Conservation (phyloP, 1,140 invertebrate genomes). For the Thereuonema tuberculata region DNA sequence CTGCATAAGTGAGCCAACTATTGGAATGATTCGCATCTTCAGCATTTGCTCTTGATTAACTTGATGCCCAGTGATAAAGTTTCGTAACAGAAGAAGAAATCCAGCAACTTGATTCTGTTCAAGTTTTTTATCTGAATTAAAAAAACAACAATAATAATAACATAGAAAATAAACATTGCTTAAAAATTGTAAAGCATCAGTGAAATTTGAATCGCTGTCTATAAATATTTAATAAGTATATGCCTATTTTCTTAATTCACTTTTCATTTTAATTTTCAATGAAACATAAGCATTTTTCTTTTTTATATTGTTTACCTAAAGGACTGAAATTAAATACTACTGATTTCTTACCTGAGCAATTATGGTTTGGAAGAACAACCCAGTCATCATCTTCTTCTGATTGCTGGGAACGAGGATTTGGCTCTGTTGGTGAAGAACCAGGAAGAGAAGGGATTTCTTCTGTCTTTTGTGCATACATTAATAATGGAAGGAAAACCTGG, state of each 20-base stretch:
- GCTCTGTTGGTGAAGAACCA: slow-evolving; percentile 4
- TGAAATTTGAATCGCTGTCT: too few species aligned
- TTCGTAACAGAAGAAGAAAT: slow-evolving; percentile 43
- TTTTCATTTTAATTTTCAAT: background rate
- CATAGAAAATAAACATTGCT: background rate
- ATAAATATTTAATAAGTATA: too few species aligned
- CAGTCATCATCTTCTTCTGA: slow-evolving; percentile 37
- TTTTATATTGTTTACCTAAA: too few species aligned
- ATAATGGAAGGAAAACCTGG: slow-evolving; percentile 42
- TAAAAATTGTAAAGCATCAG: too few species aligned
- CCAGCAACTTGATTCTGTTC: slow-evolving; percentile 46
- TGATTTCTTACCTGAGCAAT: background rate
- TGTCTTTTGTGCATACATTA: slow-evolving; percentile 32
- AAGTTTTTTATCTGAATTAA: slow-evolving; percentile 37
- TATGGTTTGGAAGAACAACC: slow-evolving; percentile 39
- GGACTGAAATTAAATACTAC: too few species aligned
- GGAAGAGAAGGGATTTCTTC: too few species aligned
- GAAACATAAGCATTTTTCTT: background rate
- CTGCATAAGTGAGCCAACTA: slow-evolving; percentile 41
- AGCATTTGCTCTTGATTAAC: slow-evolving; percentile 45
- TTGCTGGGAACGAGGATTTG: background rate
- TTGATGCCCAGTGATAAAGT: slow-evolving; percentile 39
- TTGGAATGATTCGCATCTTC: slow-evolving; percentile 39
- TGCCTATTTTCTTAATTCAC: too few species aligned
- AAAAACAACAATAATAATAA: background rate